Base-by-base conservation (phyloP, 2,888 invertebrate species). In the Zaprionus obscuricornis region DNA sequence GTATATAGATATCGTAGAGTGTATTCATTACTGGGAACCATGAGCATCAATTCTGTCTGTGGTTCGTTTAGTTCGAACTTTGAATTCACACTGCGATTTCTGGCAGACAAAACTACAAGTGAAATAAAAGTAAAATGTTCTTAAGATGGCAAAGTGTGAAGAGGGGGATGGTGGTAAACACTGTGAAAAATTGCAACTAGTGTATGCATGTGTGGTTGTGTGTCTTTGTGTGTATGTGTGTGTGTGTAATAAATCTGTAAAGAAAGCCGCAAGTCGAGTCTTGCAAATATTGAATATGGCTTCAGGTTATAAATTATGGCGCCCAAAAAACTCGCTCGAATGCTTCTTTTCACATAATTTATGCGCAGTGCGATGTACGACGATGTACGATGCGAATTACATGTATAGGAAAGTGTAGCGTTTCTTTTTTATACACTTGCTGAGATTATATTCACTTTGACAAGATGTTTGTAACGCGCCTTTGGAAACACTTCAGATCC, bases 211-310 rank as follows among this genome's bases (percentile, higher is more conserved):
- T 29, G 7, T 20, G 11, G 27, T 27, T 27, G 24, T 39, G 39
- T 6, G 22, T 62, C 36, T 7, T 13, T 47, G 34, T 37, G 47
- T 33, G 40, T 45, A 45, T 37, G 40, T 52, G 26, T 47, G 43
- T 51, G 54, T 31, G 49, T 50, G 63, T 40, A 74, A 85, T 82
- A 82, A 85, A 82, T 85, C 79, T 66, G 37, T 24, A 17, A 46
- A 42, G 63, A n/a, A n/a, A 66, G 68, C 55, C 60, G 56, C 58
- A 45, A 51, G 57, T 50, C 63, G n/a, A 42, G 60, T 7, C 74
- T 47, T 83, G 84, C 79, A 82, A 82, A 82, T 82, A 82, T 82
- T 82, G 85, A 82, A 85, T 79, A 74, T 83, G 71, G 85, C 81
- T 74, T 64, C 57, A 60, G 83, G 85, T 60, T 79, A 71, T 82